Percentiles rank a stretch among this genome's conserved stretches.
Evolutionary conservation across 2,113 vertebrate genomes (phyloP).

Genomic region (Ictalurus punctatus): DNA sequence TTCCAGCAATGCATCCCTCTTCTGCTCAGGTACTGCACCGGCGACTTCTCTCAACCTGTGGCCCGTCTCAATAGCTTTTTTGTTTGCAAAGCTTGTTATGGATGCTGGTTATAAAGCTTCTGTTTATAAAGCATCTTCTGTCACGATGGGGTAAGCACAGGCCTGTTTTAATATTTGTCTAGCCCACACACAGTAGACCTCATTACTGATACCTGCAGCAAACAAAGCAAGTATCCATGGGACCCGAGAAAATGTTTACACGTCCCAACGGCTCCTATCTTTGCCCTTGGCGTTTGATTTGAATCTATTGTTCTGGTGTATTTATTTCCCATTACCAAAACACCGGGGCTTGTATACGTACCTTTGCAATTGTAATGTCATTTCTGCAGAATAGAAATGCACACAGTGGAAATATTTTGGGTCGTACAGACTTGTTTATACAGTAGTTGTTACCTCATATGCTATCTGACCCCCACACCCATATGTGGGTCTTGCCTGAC

Average conservation of each 20-base stretch:
- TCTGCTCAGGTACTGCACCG: slow-evolving; percentile 86
- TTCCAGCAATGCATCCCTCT: slow-evolving; percentile 93
- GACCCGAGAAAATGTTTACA: slow-evolving; percentile 39
- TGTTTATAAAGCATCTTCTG: slow-evolving; percentile 19
- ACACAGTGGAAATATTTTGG: background rate
- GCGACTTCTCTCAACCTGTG: slow-evolving; percentile 18
- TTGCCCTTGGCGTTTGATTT: slow-evolving; percentile 14
- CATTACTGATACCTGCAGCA: slow-evolving; percentile 9
- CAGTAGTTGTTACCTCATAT: background rate
- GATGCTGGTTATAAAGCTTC: background rate
- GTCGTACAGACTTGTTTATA: background rate
- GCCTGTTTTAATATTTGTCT: slow-evolving; percentile 38
- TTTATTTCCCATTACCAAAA: background rate
- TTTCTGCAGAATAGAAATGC: background rate
- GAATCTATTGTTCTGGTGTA: background rate
- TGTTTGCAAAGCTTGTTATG: background rate
- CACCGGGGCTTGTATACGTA: background rate
- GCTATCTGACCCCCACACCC: background rate
- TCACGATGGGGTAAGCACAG: slow-evolving; percentile 11
- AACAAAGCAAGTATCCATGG: slow-evolving; percentile 33
- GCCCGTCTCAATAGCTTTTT: slow-evolving; percentile 8
- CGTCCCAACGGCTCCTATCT: slow-evolving; percentile 2
- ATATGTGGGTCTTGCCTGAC: background rate
- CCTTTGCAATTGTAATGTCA: background rate
- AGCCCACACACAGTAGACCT: slow-evolving; percentile 2